Evolutionary conservation across 2,113 vertebrate genomes (phyloP).

Genomic region (Hyaena hyaena): DNA sequence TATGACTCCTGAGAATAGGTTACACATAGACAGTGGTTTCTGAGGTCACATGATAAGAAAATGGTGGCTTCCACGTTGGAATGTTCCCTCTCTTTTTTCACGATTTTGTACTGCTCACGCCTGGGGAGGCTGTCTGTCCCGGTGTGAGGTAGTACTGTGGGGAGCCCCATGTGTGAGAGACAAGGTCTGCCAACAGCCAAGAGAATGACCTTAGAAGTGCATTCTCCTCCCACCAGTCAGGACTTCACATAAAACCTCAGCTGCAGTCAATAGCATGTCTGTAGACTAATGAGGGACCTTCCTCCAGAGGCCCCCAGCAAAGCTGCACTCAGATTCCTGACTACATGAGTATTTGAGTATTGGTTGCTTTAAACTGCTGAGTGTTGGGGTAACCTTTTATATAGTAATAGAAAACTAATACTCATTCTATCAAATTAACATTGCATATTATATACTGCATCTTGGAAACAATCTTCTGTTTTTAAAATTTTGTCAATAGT

Average conservation of each 20-base stretch:
- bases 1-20: background rate
- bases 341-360: background rate
- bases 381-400: background rate
- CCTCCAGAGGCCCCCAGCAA: background rate
- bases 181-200: rapidly evolving
- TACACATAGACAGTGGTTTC: background rate
- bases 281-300: background rate
- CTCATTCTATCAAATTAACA: background rate
- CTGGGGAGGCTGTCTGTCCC: background rate
- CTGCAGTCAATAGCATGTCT: background rate
- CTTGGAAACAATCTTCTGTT: background rate
- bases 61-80: background rate
- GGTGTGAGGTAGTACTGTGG: rapidly evolving
- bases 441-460: background rate
- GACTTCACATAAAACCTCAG: background rate
- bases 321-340: rapidly evolving
- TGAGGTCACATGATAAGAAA: background rate
- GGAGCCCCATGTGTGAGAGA: rapidly evolving
- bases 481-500: background rate
- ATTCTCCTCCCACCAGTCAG: too few relatives aligned
- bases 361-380: background rate
- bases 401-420: background rate
- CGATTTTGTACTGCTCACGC: rapidly evolving
- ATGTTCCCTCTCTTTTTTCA: rapidly evolving
- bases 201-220: background rate